phyloP scores from a whole-genome alignment of 2,797 vertebrate genomes.

The Ptychobarbus kaznakovi region DNA sequence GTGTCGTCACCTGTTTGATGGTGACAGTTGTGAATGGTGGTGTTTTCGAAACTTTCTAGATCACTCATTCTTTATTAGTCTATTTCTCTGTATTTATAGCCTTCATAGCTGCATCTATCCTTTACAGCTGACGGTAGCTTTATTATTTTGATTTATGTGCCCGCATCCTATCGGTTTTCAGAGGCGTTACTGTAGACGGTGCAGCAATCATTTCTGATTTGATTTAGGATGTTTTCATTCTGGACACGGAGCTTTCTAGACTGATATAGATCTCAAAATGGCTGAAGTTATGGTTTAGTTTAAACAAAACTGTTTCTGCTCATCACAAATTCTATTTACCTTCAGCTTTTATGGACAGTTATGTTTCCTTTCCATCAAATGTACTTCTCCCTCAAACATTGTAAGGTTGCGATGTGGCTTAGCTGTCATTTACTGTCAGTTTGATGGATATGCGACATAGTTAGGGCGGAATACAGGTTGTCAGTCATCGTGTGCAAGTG shows the following conservation, averaged over 20 bases:
- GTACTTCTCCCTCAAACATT: not conserved
- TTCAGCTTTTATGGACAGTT: not conserved
- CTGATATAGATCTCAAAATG: constrained; percentile 20
- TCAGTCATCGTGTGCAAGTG: constrained; percentile 9
- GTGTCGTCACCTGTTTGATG: constrained; percentile 42
- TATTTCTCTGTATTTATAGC: constrained; percentile 16
- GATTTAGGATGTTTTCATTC: constrained; percentile 34
- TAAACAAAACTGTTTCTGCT: not conserved
- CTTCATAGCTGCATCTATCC: not conserved
- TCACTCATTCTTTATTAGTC: constrained; percentile 11
- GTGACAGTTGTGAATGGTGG: constrained; percentile 47
- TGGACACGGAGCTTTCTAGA: not conserved
- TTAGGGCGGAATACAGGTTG: constrained; percentile 14
- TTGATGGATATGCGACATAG: constrained; percentile 29
- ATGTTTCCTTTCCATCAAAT: not conserved
- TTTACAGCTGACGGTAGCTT: constrained; percentile 27
- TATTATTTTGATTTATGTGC: constrained; percentile 49
- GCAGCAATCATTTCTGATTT: constrained; percentile 49
- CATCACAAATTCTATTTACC: constrained; percentile 41
- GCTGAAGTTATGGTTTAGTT: not conserved
- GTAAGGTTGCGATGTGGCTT: not conserved
- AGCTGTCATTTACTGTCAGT: constrained; percentile 28
- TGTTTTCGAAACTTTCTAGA: constrained; percentile 37
- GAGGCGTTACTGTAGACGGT: constrained; percentile 24
- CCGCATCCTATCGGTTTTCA: constrained; percentile 13